Conservation (phyloP, 2,888 invertebrate genomes). For the Pollenia labialis region DNA sequence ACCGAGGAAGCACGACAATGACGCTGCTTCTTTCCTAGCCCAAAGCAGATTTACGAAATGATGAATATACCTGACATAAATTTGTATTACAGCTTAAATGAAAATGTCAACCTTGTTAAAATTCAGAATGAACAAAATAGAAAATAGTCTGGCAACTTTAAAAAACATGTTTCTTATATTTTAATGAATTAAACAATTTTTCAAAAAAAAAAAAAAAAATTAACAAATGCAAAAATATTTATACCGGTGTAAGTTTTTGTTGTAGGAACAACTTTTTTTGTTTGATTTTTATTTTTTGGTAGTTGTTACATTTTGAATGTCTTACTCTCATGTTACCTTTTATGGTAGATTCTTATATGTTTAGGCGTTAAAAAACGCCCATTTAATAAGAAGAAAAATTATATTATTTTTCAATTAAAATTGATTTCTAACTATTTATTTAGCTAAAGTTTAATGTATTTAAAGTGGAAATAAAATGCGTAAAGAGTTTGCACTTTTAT, state of each 20-base stretch:
- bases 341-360: conserved; percentile 14
- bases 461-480: conserved; percentile 47
- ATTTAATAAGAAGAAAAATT: conserved; percentile 44
- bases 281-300: neutral
- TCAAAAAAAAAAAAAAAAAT: neutral
- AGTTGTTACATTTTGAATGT: conserved; percentile 29
- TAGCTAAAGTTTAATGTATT: neutral
- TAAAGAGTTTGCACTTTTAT: conserved; percentile 33
- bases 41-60: no score
- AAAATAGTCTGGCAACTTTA: neutral
- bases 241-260: neutral
- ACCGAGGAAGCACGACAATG: no score
- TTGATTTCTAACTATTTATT: conserved; percentile 30
- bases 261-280: neutral
- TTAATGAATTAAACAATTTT: conserved; percentile 8
- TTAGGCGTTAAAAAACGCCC: conserved; percentile 63
- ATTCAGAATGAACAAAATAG: no score
- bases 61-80: no score
- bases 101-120: no score
- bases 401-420: conserved; percentile 62
- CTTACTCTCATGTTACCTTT: conserved; percentile 13
- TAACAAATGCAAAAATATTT: neutral
- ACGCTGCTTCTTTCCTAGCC: no score
- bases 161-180: neutral
- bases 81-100: no score